These are phyloP conservation scores for Vesta saturnalis DNA, from an alignment of 2,888 invertebrate species.

Conservation along the genomic window DNA sequence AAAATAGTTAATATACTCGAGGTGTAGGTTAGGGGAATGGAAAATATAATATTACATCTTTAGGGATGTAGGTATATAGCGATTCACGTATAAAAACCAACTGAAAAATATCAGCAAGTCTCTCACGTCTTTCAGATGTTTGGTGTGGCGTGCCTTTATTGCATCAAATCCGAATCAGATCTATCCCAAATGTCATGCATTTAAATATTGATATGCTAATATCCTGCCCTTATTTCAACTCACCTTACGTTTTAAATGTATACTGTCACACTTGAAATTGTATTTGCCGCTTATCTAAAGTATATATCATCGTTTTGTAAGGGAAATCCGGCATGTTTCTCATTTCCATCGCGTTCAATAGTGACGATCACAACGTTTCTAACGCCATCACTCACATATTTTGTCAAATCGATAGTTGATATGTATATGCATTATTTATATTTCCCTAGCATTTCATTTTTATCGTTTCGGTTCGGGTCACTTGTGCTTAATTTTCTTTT, in stretches of 20 bases:
- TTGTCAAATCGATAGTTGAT: conserved; percentile 40
- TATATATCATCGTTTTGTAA: conserved; percentile 4
- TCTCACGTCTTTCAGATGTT: conserved; percentile 30
- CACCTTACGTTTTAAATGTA: conserved; percentile 8
- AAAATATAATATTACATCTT: conserved; percentile 24
- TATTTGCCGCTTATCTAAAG: conserved; percentile 24
- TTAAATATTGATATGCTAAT: conserved; percentile 37
- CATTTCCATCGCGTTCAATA: conserved; percentile 37
- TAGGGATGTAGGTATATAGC: neutral
- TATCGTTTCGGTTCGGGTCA: conserved; percentile 24
- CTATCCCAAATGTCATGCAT: conserved; percentile 35
- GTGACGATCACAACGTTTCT: conserved; percentile 35
- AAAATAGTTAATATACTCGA: conserved; percentile 6
- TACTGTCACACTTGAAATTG: neutral
- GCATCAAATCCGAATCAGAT: conserved; percentile 38
- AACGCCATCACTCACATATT: conserved; percentile 42
- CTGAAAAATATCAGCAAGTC: conserved; percentile 31
- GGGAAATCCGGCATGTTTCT: conserved; percentile 26
- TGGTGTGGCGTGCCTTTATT: conserved; percentile 33
- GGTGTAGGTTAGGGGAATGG: neutral
- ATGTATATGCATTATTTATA: conserved; percentile 33
- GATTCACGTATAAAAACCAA: conserved; percentile 17
- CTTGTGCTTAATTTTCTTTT: conserved; percentile 24
- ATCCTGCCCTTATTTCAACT: conserved; percentile 22
- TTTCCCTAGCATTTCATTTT: conserved; percentile 20